These are phyloP conservation scores for Ploceus nigricollis DNA, from an alignment of 2,113 vertebrate species.

Conservation along the genomic window DNA sequence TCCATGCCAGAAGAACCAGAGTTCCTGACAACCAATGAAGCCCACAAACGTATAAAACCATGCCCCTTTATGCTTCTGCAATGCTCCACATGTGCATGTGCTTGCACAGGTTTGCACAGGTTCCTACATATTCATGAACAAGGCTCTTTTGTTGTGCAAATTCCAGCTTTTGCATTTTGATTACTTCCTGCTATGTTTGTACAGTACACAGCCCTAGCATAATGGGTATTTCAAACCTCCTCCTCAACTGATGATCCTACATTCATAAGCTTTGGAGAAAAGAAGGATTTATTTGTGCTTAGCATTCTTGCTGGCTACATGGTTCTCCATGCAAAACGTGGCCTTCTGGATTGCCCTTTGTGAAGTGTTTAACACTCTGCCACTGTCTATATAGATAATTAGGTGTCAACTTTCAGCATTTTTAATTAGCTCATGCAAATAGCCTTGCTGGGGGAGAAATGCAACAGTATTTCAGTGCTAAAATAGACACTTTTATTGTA, in stretches of 20 bases:
- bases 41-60: fast-evolving
- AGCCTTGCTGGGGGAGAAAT: background rate
- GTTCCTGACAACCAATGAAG: background rate
- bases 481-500: background rate
- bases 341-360: background rate
- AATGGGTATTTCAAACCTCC: background rate
- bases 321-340: background rate
- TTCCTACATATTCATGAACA: background rate
- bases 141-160: background rate
- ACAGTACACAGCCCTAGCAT: background rate
- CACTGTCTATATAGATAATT: background rate
- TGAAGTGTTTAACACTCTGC: background rate
- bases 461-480: background rate
- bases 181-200: background rate
- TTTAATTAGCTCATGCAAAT: background rate
- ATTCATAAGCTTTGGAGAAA: background rate
- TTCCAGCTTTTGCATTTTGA: constrained; percentile 15
- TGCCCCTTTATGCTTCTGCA: background rate
- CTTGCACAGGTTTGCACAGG: background rate
- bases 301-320: background rate
- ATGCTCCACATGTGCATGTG: background rate
- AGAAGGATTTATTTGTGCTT: background rate
- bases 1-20: background rate
- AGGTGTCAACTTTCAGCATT: background rate
- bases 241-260: background rate